phyloP scores from a whole-genome alignment of 2,888 invertebrate species.

The Adela reaumurella region DNA sequence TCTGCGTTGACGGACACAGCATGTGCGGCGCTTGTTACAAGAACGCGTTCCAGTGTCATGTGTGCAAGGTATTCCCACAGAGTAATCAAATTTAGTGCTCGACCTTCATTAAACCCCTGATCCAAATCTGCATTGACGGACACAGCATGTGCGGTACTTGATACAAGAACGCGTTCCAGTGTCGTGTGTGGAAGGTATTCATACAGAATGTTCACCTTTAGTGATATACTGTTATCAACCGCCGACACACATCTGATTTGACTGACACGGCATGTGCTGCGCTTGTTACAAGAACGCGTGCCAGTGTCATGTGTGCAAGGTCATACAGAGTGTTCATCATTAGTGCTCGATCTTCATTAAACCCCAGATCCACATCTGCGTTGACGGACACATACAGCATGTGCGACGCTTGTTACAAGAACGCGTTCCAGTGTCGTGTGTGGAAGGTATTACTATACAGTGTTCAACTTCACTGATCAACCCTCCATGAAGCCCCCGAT shows the following conservation, averaged over 20 bases:
- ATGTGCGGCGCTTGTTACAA: conserved; percentile 37
- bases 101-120: conserved; percentile 47
- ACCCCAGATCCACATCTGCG: conserved; percentile 46
- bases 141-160: conserved; percentile 45
- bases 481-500: conserved; percentile 49
- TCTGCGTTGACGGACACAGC: conserved; percentile 49
- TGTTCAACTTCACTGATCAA: too few species aligned
- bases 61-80: conserved; percentile 35
- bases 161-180: conserved; percentile 37
- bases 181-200: conserved; percentile 37
- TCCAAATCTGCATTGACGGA: conserved; percentile 45
- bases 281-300: too few species aligned
- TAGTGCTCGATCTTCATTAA: conserved; percentile 47
- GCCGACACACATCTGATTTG: too few species aligned
- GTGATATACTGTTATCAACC: conserved; percentile 43
- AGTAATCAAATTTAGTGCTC: too few species aligned
- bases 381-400: conserved; percentile 48
- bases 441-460: conserved; percentile 36
- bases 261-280: too few species aligned
- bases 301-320: too few species aligned
- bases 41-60: conserved; percentile 41
- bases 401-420: conserved; percentile 37
- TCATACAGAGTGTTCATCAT: too few species aligned
- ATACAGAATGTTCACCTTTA: too few species aligned
- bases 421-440: conserved; percentile 40